Evolutionary conservation across 2,113 vertebrate genomes (phyloP).

Genomic region (Hymenochirus boettgeri): DNA sequence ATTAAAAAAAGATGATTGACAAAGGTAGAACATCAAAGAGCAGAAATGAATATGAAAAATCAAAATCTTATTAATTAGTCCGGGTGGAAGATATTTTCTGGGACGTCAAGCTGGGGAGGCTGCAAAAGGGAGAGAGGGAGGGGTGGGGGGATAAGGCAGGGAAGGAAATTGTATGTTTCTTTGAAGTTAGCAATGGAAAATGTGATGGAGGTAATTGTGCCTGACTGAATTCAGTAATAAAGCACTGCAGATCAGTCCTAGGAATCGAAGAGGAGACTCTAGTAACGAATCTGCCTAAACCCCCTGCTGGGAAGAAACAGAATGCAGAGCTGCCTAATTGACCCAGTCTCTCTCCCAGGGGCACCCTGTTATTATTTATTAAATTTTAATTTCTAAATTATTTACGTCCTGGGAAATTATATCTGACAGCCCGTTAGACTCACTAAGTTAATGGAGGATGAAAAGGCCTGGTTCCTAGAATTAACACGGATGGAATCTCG

Average conservation of each 20-base stretch:
- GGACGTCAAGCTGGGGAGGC: constrained; percentile 78
- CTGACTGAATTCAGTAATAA: constrained; percentile 89
- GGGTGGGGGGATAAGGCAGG: constrained; percentile 60
- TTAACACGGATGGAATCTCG: constrained; percentile 67
- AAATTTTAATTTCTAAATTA: constrained; percentile 98
- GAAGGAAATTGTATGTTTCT: constrained; percentile 78
- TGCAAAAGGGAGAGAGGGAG: constrained; percentile 52
- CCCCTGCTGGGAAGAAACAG: constrained; percentile 76
- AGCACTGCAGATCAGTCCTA: constrained; percentile 75
- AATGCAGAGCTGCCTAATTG: constrained; percentile 88
- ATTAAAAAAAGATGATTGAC: constrained; percentile 81
- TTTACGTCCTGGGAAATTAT: constrained; percentile 84
- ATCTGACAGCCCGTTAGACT: constrained; percentile 75
- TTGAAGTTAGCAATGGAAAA: constrained; percentile 84
- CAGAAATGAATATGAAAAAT: constrained; percentile 75
- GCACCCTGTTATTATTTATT: constrained; percentile 98
- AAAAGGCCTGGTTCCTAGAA: constrained; percentile 66
- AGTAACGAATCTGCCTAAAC: constrained; percentile 67
- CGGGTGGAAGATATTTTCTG: constrained; percentile 69
- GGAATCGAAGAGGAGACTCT: constrained; percentile 69
- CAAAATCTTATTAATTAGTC: constrained; percentile 85
- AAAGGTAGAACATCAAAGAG: constrained; percentile 86
- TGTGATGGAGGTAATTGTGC: constrained; percentile 85
- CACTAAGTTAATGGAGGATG: constrained; percentile 82
- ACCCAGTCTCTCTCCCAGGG: constrained; percentile 80